Percentiles rank a stretch among this genome's conserved stretches.
phyloP scores from a whole-genome alignment of 1,140 invertebrate species.

The Tetraneura akinire region DNA sequence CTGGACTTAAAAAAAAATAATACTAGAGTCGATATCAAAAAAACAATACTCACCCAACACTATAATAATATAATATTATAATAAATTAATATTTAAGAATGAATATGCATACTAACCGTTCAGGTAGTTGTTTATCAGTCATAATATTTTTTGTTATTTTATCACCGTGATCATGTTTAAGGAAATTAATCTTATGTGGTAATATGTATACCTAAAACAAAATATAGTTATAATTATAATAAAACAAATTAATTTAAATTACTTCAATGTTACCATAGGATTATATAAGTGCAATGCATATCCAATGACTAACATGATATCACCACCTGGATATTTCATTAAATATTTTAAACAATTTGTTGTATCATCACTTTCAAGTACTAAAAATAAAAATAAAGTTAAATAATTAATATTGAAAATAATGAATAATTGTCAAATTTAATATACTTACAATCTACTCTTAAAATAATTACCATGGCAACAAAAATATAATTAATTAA shows the following conservation, averaged over 20 bases:
- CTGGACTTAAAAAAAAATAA: too few relatives aligned
- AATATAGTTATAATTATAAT: neutral
- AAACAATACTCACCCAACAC: too few relatives aligned
- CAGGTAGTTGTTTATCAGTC: neutral
- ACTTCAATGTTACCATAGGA: constrained; percentile 58
- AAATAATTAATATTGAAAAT: neutral
- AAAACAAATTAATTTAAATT: neutral
- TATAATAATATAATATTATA: too few relatives aligned
- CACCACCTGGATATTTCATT: constrained; percentile 70
- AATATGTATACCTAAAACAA: constrained; percentile 5
- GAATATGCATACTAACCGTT: constrained; percentile 26
- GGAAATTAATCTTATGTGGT: neutral
- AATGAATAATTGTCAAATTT: too few relatives aligned
- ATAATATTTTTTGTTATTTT: neutral
- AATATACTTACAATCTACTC: constrained; percentile 65
- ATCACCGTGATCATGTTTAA: neutral
- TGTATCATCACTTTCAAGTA: constrained; percentile 68
- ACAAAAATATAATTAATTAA: constrained; percentile 76
- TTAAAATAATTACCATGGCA: constrained; percentile 74
- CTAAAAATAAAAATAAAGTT: constrained; percentile 58
- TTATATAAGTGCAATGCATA: constrained; percentile 67
- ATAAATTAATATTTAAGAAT: too few relatives aligned
- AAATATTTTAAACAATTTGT: constrained; percentile 66
- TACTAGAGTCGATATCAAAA: too few relatives aligned
- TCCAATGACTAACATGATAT: constrained; percentile 67